A percentile compares a stretch with the other conserved stretches of the same genome.
These are phyloP conservation scores for Myotis daubentonii DNA, from an alignment of 2,797 vertebrate genomes.

Conservation along the genomic window DNA sequence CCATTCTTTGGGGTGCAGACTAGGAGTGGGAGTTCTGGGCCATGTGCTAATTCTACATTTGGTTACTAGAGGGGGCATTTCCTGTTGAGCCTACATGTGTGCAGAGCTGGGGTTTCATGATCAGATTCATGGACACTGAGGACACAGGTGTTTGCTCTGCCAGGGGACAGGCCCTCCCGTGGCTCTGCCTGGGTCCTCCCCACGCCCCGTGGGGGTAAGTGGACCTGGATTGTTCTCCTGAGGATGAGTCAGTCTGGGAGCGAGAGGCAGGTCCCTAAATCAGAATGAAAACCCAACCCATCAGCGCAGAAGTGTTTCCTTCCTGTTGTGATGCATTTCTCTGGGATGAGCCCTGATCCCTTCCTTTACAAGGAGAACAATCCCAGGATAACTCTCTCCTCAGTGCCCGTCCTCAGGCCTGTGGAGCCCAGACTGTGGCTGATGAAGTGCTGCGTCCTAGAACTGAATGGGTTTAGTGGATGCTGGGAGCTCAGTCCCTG, in stretches of 20 bases:
- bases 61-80: not conserved
- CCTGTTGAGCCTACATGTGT: not conserved
- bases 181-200: not conserved
- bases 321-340: not conserved
- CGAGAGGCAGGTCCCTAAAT: not conserved
- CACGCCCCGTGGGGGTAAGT: accelerated
- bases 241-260: not conserved
- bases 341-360: not conserved
- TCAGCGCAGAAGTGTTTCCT: too few relatives aligned
- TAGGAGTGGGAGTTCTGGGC: not conserved
- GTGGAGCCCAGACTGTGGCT: not conserved
- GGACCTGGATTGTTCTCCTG: not conserved
- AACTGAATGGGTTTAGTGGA: not conserved
- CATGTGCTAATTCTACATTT: not conserved
- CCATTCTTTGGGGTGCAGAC: not conserved
- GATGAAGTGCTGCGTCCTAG: not conserved
- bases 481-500: not conserved
- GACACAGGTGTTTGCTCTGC: not conserved
- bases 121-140: not conserved
- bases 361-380: not conserved
- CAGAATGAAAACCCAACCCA: not conserved
- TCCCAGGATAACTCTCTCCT: not conserved
- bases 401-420: too few relatives aligned
- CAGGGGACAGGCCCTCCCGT: not conserved
- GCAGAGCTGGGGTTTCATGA: not conserved